Evolutionary conservation across 2,888 invertebrate genomes (phyloP), one percentile per base, ranked within the genome.

Genomic region (Amiota mariae): DNA sequence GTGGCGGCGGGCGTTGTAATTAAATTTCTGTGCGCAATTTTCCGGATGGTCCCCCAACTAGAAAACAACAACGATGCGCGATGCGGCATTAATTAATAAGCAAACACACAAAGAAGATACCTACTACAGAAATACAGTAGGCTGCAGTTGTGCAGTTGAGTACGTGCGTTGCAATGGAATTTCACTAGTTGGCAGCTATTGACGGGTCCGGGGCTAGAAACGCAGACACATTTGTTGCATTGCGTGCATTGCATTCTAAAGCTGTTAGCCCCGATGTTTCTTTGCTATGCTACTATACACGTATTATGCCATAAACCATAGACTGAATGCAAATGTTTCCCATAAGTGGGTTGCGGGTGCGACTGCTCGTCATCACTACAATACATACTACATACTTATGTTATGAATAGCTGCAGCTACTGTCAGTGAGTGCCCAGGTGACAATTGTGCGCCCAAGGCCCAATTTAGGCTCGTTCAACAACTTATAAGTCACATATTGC

Each of bases 241-340:
- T 70, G 72, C 74, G 71, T 74, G 71, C 72, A 10, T 24, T 15
- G 71, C 74, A 71, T 74, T 46, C 63, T 63, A 46, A 63, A 36
- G 36, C 46, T 13, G 46, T 2, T 24, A 24, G 46, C 11, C 36
- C 46, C 13, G 10, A 36, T 9, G 63, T 36, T 36, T 36, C 6
- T 36, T 4, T 36, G 36, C 8, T 6, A 6, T 36, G 36, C 36
- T 36, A 6, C 6, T 6, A 6, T 36, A 36, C n/a, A n/a, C n/a
- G n/a, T 36, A 36, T 36, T 36, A 36, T 36, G 36, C 36, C 36
- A 36, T 36, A 36, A 36, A 6, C 18, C 46, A 36, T 63, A 63
- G n/a, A 46, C 13, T 49, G 70, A 57, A 70, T 70, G 57, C 46
- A 46, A 70, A 70, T 57, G 63, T 47, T 61, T 59, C 48, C 61